Conservation (phyloP, 2,797 vertebrate species). For the Pterois miles region DNA sequence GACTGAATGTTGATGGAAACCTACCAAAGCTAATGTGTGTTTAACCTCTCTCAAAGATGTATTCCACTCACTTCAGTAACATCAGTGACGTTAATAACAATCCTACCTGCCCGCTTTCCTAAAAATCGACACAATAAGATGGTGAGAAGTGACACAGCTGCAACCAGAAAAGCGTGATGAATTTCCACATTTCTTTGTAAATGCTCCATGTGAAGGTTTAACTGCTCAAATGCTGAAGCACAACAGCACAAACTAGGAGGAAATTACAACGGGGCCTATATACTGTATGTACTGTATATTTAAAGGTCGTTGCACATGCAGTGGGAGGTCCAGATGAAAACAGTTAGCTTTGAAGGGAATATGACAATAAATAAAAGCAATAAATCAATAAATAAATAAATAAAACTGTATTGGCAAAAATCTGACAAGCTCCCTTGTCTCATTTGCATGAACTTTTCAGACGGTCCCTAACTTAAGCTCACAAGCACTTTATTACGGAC, state of each 20-base stretch:
- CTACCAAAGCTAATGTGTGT: slow-evolving; percentile 7
- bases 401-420: background rate
- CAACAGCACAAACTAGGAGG: no score
- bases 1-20: slow-evolving; percentile 22
- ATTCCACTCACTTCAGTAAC: background rate
- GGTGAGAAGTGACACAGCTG: background rate
- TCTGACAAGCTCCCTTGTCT: background rate
- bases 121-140: background rate
- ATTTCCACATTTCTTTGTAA: background rate
- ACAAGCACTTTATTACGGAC: no score
- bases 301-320: background rate
- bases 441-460: background rate
- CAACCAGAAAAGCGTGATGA: background rate
- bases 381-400: background rate
- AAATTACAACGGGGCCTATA: no score
- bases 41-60: slow-evolving; percentile 12
- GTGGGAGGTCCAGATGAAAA: background rate
- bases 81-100: background rate
- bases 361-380: background rate
- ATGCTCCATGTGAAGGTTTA: background rate
- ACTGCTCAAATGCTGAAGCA: no score
- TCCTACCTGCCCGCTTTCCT: background rate
- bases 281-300: no score
- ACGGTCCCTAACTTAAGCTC: background rate
- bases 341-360: background rate